These are phyloP conservation scores for Deladenus siricidicola DNA, from an alignment of 2,888 invertebrate genomes.

Conservation along the genomic window DNA sequence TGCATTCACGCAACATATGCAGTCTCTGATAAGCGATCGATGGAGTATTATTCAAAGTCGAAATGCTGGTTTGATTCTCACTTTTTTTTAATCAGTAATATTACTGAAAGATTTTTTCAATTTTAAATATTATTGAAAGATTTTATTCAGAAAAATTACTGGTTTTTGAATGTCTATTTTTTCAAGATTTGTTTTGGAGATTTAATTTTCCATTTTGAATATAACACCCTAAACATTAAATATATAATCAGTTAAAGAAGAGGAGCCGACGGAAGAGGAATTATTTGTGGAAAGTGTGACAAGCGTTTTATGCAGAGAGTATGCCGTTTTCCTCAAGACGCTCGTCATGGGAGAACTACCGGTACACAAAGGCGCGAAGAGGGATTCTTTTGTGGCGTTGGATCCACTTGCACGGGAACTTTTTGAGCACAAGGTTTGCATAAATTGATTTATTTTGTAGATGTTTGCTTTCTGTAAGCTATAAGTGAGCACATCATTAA, in stretches of 20 bases:
- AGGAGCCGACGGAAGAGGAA: conserved; percentile 39
- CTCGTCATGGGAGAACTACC: conserved; percentile 25
- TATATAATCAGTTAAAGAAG: conserved; percentile 22
- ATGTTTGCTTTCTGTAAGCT: no score
- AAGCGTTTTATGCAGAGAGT: conserved; percentile 36
- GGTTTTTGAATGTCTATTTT: no score
- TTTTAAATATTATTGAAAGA: no score
- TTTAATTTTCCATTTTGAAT: no score
- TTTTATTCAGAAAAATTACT: no score
- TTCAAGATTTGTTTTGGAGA: no score
- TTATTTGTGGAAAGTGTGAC: conserved; percentile 40
- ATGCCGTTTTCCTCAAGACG: conserved; percentile 20
- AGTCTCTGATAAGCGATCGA: conserved; percentile 20
- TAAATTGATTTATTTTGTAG: no score
- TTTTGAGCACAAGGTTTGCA: conserved; percentile 12
- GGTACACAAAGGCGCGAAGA: conserved; percentile 17
- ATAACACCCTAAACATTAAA: no score
- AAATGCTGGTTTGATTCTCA: conserved; percentile 13
- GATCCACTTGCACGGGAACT: conserved; percentile 11
- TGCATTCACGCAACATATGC: conserved; percentile 23
- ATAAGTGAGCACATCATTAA: no score
- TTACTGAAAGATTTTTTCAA: background rate
- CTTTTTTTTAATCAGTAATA: background rate
- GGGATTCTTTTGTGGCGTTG: conserved; percentile 20
- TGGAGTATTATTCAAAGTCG: conserved; percentile 24